Base-by-base conservation (phyloP, 2,797 vertebrate species). In the Heterohyrax brucei region DNA sequence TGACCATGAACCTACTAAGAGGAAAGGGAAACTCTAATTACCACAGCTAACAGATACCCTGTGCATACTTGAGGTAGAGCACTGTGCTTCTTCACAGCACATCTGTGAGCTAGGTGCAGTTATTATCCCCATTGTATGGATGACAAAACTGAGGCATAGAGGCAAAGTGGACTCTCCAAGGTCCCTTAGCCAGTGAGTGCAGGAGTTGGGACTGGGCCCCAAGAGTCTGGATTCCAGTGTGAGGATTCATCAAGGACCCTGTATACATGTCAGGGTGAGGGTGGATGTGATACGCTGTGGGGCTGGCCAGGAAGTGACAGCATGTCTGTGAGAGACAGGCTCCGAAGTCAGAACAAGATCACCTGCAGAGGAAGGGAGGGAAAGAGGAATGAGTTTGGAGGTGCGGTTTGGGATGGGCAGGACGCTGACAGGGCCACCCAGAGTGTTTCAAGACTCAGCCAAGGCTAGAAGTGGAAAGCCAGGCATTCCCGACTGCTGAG, bases 311-410 rank as follows among this genome's bases (percentile, higher is more conserved):
- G 48, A 12, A 46, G 73, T 3, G 73, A 46, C 39, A 46, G 73
- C 4, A 46, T 21, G 39, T 6, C 21, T 4, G 1, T 46, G 73
- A 13, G 73, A 39, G 18, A 44, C 26, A 39, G 73, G 22, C 44
- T 13, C 73, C 48, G 44, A 50, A 22, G 19, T 21, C 50, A 46
- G 46, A 28, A 48, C 33, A 21, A 26, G 46, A 12, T 28, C 19
- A 10, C 75, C 75, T 22, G 28, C 77, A 56, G 30, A 33, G 50
- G 53, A 59, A 5, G 12, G 24, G 3, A 6, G n/a, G 50, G 77
- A 4, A 0, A 8, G 2, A n/a, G n/a, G 33, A 26, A 16, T 5
- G 10, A 1, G 7, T 26, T 8, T 9, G 50, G 19, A 48, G 26
- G 26, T 44, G 8, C 24, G 22, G 44, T 46, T 77, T 77, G 26